phyloP scores from a whole-genome alignment of 2,888 invertebrate genomes.

The Cryptops parisi region DNA sequence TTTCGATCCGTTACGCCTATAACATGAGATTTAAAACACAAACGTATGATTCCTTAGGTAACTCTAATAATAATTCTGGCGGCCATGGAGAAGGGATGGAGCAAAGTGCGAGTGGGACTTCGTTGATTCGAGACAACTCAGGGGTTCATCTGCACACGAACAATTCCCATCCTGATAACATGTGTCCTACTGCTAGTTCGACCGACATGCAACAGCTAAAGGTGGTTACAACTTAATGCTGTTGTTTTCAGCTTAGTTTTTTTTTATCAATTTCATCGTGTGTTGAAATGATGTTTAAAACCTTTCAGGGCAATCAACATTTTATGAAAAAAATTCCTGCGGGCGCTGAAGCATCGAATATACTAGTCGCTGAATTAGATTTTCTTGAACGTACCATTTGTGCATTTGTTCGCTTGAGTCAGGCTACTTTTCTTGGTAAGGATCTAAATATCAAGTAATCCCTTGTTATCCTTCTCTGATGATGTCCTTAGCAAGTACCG shows the following conservation, averaged over 20 bases:
- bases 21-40: no score
- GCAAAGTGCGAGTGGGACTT: slow-evolving; percentile 65
- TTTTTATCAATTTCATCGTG: background rate
- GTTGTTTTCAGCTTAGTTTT: background rate
- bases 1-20: no score
- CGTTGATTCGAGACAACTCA: slow-evolving; percentile 57
- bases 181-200: slow-evolving; percentile 13
- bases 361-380: slow-evolving; percentile 92
- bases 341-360: slow-evolving; percentile 94
- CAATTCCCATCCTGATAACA: slow-evolving; percentile 13
- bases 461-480: no score
- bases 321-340: slow-evolving; percentile 95
- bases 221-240: slow-evolving; percentile 1
- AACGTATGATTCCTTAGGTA: no score
- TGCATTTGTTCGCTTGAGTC: slow-evolving; percentile 80
- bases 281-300: no score
- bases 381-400: slow-evolving; percentile 83
- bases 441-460: background rate
- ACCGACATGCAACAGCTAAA: slow-evolving; percentile 17
- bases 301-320: slow-evolving; percentile 62
- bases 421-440: slow-evolving; percentile 61
- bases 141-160: slow-evolving; percentile 13
- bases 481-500: no score
- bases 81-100: slow-evolving; percentile 38
- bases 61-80: background rate